Conservation (phyloP, 1,140 invertebrate genomes). For the Batillaria attramentaria region DNA sequence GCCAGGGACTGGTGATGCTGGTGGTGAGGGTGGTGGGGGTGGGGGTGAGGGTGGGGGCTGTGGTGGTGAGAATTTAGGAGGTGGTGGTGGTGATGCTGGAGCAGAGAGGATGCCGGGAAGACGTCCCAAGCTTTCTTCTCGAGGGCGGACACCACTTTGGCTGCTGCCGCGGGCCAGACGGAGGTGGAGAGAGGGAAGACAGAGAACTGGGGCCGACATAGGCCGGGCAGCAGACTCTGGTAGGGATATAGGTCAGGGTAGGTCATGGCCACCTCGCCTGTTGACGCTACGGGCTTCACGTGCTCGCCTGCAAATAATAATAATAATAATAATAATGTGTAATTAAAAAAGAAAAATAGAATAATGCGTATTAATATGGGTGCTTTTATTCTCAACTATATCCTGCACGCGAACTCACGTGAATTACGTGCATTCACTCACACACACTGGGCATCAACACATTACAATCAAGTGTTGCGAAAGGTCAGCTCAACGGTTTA, state of each 20-base stretch:
- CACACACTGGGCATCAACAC: no score
- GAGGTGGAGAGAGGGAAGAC: background rate
- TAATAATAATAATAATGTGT: background rate
- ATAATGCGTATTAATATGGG: background rate
- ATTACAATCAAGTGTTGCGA: no score
- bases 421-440: no score
- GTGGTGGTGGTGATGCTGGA: background rate
- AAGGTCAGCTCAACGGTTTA: no score
- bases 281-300: background rate
- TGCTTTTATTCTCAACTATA: background rate
- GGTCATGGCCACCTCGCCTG: background rate
- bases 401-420: background rate
- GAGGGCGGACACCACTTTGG: background rate
- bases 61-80: background rate
- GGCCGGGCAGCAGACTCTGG: background rate
- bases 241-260: background rate
- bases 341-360: background rate
- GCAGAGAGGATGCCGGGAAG: background rate
- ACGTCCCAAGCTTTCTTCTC: constrained; percentile 10
- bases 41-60: background rate
- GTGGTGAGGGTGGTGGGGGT: constrained; percentile 7
- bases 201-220: background rate
- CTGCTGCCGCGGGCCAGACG: background rate
- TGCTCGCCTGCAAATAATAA: background rate
- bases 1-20: background rate